Conservation (phyloP, 2,113 vertebrate genomes). For the Elgaria multicarinata region DNA sequence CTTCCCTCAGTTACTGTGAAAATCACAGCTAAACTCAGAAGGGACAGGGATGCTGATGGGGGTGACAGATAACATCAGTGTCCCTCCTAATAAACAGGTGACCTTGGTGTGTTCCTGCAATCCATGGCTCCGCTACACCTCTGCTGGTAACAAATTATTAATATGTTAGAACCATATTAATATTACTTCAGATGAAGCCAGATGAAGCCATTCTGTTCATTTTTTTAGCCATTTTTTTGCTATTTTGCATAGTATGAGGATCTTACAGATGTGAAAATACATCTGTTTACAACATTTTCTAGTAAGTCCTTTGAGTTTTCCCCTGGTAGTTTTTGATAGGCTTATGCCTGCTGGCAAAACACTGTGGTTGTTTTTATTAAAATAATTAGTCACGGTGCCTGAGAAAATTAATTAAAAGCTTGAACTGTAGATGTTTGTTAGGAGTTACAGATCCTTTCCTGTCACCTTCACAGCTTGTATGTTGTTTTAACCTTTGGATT, state of each 20-base stretch:
- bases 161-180: too few species aligned
- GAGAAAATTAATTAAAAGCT: conserved; percentile 60
- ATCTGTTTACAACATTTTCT: conserved; percentile 67
- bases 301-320: conserved; percentile 58
- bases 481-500: conserved; percentile 51
- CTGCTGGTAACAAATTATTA: too few species aligned
- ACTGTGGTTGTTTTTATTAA: conserved; percentile 51
- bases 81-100: too few species aligned
- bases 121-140: too few species aligned
- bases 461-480: conserved; percentile 47
- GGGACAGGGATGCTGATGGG: too few species aligned
- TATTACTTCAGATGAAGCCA: too few species aligned
- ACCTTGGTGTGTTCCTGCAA: too few species aligned
- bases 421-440: conserved; percentile 35
- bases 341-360: conserved; percentile 65
- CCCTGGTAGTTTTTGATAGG: conserved; percentile 53
- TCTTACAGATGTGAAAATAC: conserved; percentile 68
- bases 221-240: conserved; percentile 24
- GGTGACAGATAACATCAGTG: too few species aligned
- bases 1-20: too few species aligned
- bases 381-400: conserved; percentile 66
- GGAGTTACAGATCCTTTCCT: conserved; percentile 66
- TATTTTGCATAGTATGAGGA: background rate
- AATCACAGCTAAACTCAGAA: too few species aligned
- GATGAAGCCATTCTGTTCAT: too few species aligned